Evolutionary conservation across 2,113 vertebrate genomes (phyloP).

Genomic region (Pterophyllum scalare): DNA sequence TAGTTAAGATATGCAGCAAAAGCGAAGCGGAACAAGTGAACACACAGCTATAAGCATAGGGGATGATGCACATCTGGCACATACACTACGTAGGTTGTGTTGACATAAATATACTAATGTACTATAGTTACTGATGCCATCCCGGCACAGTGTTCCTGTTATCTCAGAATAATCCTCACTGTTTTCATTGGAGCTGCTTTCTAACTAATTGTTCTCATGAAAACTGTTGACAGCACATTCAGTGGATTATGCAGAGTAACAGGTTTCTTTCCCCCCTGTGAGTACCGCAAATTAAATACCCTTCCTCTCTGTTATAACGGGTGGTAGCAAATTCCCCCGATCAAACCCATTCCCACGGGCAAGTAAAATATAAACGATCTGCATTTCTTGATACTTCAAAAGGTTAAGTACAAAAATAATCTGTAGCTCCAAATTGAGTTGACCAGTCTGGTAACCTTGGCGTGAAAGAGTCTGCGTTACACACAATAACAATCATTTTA

Average conservation of each 20-base stretch:
- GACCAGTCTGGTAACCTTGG: background rate
- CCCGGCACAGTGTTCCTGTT: background rate
- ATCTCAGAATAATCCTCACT: background rate
- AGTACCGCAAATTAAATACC: slow-evolving; percentile 12
- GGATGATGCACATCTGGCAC: background rate
- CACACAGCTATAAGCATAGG: background rate
- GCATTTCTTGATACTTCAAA: background rate
- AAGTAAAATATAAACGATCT: background rate
- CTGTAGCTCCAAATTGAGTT: background rate
- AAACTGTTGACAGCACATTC: slow-evolving; percentile 6
- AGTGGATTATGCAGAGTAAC: slow-evolving; percentile 13
- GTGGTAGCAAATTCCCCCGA: background rate
- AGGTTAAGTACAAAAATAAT: background rate
- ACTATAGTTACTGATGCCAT: background rate
- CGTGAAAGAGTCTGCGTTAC: background rate
- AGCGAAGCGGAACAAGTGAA: background rate
- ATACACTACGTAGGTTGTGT: background rate
- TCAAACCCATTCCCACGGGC: background rate
- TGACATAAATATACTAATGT: background rate
- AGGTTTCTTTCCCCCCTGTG: background rate
- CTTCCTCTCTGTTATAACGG: background rate
- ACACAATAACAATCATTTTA: too few relatives aligned
- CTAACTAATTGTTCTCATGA: background rate
- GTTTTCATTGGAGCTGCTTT: background rate
- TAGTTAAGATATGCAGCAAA: background rate